phyloP scores from a whole-genome alignment of 1,140 invertebrate species.

The Saxidomus purpurata region DNA sequence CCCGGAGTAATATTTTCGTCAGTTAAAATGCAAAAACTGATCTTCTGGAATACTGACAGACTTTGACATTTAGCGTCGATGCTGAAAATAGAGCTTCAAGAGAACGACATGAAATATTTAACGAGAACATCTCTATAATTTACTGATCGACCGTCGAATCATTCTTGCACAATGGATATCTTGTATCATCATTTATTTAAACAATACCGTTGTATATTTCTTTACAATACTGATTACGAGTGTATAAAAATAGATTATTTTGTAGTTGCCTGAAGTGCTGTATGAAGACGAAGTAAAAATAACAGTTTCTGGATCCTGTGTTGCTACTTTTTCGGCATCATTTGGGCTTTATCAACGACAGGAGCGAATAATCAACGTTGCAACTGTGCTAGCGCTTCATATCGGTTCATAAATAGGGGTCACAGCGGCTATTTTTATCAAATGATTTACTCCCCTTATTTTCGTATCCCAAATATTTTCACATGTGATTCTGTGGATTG shows the following conservation, averaged over 20 bases:
- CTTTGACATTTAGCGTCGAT: background rate
- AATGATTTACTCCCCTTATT: too few species aligned
- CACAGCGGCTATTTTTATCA: too few species aligned
- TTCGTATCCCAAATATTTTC: too few species aligned
- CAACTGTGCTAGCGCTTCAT: too few species aligned
- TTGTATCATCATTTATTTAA: conserved; percentile 30
- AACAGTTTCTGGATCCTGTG: too few species aligned
- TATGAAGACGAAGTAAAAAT: too few species aligned
- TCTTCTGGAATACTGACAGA: background rate
- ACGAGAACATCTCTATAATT: conserved; percentile 21
- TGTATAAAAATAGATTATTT: conserved; percentile 8
- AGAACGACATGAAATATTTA: background rate
- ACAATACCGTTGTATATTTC: background rate
- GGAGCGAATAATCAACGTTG: too few species aligned
- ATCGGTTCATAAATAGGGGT: too few species aligned
- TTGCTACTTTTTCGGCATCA: too few species aligned
- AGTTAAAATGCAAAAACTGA: background rate
- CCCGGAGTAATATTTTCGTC: background rate
- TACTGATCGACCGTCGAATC: background rate
- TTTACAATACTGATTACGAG: background rate
- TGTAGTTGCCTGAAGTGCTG: too few species aligned
- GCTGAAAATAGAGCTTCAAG: background rate
- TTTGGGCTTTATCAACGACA: too few species aligned
- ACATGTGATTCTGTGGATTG: too few species aligned
- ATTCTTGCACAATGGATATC: conserved; percentile 9